Evolutionary conservation across 2,888 invertebrate species (phyloP), one percentile per base, ranked within the genome.

Genomic region (Torymus tubicola): DNA sequence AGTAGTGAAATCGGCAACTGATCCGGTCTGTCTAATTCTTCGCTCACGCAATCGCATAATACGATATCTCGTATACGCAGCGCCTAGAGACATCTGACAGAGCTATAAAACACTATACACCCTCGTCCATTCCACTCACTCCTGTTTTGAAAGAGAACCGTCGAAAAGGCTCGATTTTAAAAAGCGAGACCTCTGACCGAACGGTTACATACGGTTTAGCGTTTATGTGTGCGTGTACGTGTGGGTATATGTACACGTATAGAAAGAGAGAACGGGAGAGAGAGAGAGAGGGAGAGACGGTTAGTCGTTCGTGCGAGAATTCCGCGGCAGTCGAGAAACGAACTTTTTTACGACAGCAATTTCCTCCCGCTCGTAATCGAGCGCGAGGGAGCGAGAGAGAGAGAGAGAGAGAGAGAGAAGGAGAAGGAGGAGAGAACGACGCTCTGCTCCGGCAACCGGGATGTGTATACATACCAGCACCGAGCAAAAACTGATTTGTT

Each of bases 281-380:
- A 74, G 73, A 74, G 42, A 42, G 55, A 55, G 65, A 18, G 58
- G 58, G 53, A 74, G 73, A 74, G 63, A 72, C 53, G 65, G 74
- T 42, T 61, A 18, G 70, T 60, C 55, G 24, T 53, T 72, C 53
- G 63, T n/a, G n/a, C 53, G 61, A 21, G 18, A 55, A 68, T 75
- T 65, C 74, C 68, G 57, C 63, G 57, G 42, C 64, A n/a, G 14
- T 21, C 14, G 24, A 64, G 65, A 65, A 74, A 60, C 67, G 75
- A 69, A 71, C 71, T 80, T 80, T 75, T 80, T 81, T 81, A 77
- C 77, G 71, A 81, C 53, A 42, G 72, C 77, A 69, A 69, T 81
- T 81, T 73, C 73, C 81, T 72, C 58, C 18, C 69, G 67, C 72
- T 78, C 78, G 72, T 73, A 73, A 72, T 61, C 69, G 73, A 63